phyloP scores from a whole-genome alignment of 2,888 invertebrate genomes.

The Amorpha juglandis region DNA sequence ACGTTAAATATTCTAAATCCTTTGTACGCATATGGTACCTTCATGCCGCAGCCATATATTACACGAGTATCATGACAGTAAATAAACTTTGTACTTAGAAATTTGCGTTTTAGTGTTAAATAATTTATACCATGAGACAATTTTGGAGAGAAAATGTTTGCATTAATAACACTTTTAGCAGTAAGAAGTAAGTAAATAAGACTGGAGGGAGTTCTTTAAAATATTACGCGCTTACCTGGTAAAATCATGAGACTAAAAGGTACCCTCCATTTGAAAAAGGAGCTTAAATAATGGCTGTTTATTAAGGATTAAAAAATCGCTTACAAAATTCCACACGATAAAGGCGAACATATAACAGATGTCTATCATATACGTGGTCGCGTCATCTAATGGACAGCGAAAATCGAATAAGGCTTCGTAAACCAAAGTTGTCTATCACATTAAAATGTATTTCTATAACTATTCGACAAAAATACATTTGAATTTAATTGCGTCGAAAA shows the following conservation, averaged over 20 bases:
- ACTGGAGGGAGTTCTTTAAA: not conserved
- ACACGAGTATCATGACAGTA: slow-evolving; percentile 2
- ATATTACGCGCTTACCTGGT: not conserved
- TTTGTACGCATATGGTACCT: slow-evolving; percentile 9
- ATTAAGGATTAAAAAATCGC: too few relatives aligned
- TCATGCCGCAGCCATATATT: slow-evolving; percentile 1
- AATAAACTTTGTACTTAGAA: slow-evolving; percentile 14
- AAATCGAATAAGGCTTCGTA: too few relatives aligned
- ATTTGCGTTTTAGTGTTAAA: slow-evolving; percentile 13
- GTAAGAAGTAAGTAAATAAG: slow-evolving; percentile 10
- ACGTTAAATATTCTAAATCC: slow-evolving; percentile 9
- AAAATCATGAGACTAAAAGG: not conserved
- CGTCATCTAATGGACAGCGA: too few relatives aligned
- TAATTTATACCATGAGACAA: not conserved
- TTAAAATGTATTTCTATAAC: too few relatives aligned
- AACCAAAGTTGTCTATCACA: too few relatives aligned
- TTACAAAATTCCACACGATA: too few relatives aligned
- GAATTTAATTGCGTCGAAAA: too few relatives aligned
- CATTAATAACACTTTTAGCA: not conserved
- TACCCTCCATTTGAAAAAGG: too few relatives aligned
- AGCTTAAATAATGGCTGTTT: too few relatives aligned
- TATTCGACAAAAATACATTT: too few relatives aligned
- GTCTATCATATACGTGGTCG: too few relatives aligned
- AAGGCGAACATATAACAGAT: too few relatives aligned
- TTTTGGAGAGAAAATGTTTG: slow-evolving; percentile 3